These are phyloP conservation scores for Lasioglossum albipes DNA, from an alignment of 1,140 invertebrate species.

Conservation along the genomic window DNA sequence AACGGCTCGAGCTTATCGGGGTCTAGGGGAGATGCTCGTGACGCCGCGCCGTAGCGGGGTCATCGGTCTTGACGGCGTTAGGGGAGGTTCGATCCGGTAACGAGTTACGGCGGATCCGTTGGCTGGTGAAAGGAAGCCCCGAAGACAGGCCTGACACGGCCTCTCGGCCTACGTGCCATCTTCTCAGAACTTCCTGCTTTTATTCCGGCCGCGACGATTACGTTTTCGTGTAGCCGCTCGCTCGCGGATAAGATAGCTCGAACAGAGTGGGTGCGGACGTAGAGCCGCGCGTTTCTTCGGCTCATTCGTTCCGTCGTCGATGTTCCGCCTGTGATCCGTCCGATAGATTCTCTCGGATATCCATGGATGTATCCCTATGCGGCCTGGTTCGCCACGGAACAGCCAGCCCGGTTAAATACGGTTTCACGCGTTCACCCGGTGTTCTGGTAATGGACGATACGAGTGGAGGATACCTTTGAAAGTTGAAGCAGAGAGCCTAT, in stretches of 20 bases:
- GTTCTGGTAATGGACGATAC: too few species aligned
- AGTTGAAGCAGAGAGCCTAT: too few species aligned
- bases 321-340: background rate
- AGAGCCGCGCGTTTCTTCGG: slow-evolving; percentile 9
- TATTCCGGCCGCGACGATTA: slow-evolving; percentile 34
- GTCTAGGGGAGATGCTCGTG: too few species aligned
- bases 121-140: slow-evolving; percentile 28
- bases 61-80: too few species aligned
- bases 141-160: slow-evolving; percentile 23
- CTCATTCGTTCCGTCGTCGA: background rate
- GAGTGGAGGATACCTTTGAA: too few species aligned
- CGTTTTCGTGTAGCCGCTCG: slow-evolving; percentile 40
- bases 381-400: too few species aligned
- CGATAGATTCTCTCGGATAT: background rate
- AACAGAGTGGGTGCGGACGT: background rate
- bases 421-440: too few species aligned
- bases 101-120: background rate
- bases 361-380: too few species aligned
- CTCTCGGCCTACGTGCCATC: slow-evolving; percentile 10
- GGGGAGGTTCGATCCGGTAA: background rate
- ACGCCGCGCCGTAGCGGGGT: too few species aligned
- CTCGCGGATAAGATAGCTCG: slow-evolving; percentile 13
- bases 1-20: too few species aligned
- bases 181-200: slow-evolving; percentile 26
- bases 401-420: too few species aligned